Conservation (phyloP, 2,888 invertebrate genomes). For the Eledone cirrhosa region DNA sequence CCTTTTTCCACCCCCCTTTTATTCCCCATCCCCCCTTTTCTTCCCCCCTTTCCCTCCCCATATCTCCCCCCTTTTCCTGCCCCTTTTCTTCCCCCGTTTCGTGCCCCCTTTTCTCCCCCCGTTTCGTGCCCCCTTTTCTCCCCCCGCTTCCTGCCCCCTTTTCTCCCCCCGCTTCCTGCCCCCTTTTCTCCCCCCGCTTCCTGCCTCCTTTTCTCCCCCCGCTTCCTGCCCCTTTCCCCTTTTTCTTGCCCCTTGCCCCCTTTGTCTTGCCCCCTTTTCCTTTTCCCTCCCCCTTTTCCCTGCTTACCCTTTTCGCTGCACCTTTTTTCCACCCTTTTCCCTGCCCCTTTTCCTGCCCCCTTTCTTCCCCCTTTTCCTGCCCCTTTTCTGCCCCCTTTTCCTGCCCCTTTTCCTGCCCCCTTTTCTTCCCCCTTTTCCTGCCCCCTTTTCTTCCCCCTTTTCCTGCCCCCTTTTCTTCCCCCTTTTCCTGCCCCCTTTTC, state of each 20-base stretch:
- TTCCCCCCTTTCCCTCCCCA: no score
- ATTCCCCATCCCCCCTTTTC: no score
- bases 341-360: constrained; percentile 5
- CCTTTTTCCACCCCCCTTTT: no score
- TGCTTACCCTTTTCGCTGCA: neutral
- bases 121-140: no score
- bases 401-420: constrained; percentile 21
- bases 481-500: constrained; percentile 58
- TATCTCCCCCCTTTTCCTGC: no score
- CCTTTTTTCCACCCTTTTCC: neutral
- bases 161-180: no score
- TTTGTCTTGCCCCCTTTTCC: neutral
- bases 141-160: no score
- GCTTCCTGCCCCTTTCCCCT: no score
- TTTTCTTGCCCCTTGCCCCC: neutral
- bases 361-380: constrained; percentile 11
- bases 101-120: no score
- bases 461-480: constrained; percentile 68
- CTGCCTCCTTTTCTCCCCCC: no score
- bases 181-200: no score
- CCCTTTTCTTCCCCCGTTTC: no score
- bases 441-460: constrained; percentile 38
- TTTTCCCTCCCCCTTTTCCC: neutral
- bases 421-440: neutral
- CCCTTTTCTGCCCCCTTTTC: neutral